These are phyloP conservation scores for Phytoseiulus persimilis DNA, from an alignment of 2,888 invertebrate species.

Conservation along the genomic window DNA sequence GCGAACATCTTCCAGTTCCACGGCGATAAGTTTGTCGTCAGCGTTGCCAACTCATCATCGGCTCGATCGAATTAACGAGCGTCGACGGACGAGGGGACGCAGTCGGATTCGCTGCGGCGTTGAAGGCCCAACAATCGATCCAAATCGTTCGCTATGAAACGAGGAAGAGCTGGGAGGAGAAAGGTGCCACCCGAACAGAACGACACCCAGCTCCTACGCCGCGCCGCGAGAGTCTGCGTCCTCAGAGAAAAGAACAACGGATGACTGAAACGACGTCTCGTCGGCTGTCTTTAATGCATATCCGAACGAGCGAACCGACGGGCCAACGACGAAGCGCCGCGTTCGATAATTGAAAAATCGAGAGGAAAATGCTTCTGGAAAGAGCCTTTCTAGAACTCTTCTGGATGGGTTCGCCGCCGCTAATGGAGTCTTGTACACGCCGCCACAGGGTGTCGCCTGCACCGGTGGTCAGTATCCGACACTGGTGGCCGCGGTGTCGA, in stretches of 20 bases:
- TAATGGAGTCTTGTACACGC: neutral
- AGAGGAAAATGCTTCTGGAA: slow-evolving; percentile 5
- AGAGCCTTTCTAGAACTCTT: neutral
- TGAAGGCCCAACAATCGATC: neutral
- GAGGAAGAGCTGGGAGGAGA: neutral
- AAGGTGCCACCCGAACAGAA: neutral
- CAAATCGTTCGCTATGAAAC: neutral
- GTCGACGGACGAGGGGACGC: neutral
- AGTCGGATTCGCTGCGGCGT: neutral
- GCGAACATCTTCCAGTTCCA: neutral
- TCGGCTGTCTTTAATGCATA: neutral
- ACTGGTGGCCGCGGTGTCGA: neutral
- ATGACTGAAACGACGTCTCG: neutral
- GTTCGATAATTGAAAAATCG: neutral
- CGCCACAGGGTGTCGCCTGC: neutral
- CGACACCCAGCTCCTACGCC: neutral
- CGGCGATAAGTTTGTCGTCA: neutral
- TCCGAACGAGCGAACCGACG: neutral
- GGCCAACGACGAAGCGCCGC: neutral
- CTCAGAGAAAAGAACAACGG: neutral
- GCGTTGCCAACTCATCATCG: neutral
- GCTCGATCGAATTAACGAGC: neutral
- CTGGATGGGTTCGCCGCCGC: neutral
- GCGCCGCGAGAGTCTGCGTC: neutral
- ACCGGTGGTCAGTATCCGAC: neutral